Evolutionary conservation across 2,113 vertebrate species (phyloP).

Genomic region (Leucoraja erinaceus): DNA sequence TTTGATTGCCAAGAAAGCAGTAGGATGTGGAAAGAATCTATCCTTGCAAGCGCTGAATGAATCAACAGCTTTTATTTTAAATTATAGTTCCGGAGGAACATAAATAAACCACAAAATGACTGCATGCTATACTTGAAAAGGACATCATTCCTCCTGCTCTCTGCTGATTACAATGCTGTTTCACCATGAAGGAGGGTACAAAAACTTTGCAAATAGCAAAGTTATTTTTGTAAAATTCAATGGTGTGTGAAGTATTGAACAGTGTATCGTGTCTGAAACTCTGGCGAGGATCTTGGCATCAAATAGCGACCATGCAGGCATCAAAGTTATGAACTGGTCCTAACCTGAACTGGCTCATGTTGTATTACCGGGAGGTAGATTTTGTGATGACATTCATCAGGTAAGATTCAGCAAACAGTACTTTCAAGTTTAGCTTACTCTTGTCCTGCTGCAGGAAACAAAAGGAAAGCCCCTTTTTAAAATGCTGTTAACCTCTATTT

Average conservation of each 20-base stretch:
- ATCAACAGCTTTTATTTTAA: neutral
- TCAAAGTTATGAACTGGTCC: neutral
- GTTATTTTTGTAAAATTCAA: neutral
- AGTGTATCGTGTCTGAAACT: no score
- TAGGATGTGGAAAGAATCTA: neutral
- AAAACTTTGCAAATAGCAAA: neutral
- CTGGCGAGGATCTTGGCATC: neutral
- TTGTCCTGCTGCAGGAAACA: neutral
- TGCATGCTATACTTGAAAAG: neutral
- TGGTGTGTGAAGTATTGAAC: neutral
- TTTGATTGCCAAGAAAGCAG: neutral
- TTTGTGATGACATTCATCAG: neutral
- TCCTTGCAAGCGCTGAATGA: neutral
- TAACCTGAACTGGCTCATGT: neutral
- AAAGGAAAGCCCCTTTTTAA: neutral
- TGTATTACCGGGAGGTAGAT: neutral
- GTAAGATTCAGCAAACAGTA: neutral
- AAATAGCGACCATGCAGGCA: neutral
- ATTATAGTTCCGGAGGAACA: constrained; percentile 8
- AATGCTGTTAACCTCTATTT: neutral
- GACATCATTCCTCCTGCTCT: neutral
- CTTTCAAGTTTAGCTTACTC: neutral
- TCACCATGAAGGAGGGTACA: neutral
- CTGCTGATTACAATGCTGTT: neutral
- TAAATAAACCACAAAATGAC: constrained; percentile 26